Evolutionary conservation across 1,140 invertebrate species (phyloP).

Genomic region (Drosophila elegans): DNA sequence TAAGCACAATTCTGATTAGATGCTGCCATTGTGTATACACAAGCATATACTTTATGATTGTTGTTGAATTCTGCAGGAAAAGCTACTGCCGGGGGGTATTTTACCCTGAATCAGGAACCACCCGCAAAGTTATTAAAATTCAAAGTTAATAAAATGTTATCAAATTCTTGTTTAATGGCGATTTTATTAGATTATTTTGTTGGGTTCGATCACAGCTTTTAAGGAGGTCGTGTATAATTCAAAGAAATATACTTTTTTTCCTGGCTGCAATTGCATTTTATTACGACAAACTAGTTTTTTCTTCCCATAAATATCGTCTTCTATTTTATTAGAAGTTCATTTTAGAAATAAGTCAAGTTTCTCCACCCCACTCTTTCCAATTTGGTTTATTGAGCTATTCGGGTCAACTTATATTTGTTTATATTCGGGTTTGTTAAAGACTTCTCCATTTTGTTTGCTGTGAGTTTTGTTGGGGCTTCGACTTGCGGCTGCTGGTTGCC

Average conservation of each 20-base stretch:
- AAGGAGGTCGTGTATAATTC: neutral
- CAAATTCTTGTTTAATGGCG: neutral
- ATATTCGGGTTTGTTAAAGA: neutral
- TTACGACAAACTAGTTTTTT: no score
- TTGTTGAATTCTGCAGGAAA: slow-evolving; percentile 14
- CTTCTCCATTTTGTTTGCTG: neutral
- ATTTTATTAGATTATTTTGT: neutral
- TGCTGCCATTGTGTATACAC: slow-evolving; percentile 24
- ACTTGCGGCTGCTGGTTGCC: slow-evolving; percentile 8
- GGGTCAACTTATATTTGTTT: no score
- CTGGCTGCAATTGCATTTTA: no score
- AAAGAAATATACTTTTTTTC: no score
- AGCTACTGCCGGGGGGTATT: slow-evolving; percentile 11
- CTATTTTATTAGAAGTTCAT: no score
- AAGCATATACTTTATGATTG: slow-evolving; percentile 28
- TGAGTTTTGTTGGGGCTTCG: neutral
- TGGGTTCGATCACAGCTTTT: neutral
- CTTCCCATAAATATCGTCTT: no score
- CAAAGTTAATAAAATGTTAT: neutral
- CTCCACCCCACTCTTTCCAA: no score
- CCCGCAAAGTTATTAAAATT: slow-evolving; percentile 2
- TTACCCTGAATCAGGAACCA: neutral
- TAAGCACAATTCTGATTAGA: slow-evolving; percentile 35
- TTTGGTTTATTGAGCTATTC: no score
- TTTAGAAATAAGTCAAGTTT: no score